Evolutionary conservation across 2,113 vertebrate genomes (phyloP).

Genomic region (Cyrtonyx montezumae): DNA sequence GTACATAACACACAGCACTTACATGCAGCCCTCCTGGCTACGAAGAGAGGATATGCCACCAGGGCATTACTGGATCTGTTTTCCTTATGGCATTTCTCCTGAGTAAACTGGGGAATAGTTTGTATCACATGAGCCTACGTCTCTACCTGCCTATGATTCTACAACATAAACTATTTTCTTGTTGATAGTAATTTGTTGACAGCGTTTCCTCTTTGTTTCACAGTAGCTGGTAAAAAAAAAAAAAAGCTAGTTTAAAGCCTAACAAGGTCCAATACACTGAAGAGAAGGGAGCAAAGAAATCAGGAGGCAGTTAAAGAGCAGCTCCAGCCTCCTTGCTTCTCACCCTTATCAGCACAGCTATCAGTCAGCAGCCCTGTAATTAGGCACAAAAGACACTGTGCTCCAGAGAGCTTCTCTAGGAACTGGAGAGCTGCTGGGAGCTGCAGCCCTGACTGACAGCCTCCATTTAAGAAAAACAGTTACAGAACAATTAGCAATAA

Average conservation of each 20-base stretch:
- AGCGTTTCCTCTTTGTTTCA: neutral
- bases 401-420: constrained; percentile 2
- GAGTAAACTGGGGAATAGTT: neutral
- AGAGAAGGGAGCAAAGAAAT: constrained; percentile 7
- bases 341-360: constrained; percentile 46
- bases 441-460: neutral
- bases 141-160: neutral
- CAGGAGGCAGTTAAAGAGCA: constrained; percentile 49
- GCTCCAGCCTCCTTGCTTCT: constrained; percentile 25
- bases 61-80: neutral
- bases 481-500: neutral
- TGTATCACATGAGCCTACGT: too few relatives aligned
- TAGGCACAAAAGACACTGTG: constrained; percentile 38
- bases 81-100: neutral
- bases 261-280: neutral
- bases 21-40: neutral
- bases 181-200: neutral
- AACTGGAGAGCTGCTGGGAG: neutral
- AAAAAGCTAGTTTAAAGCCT: constrained; percentile 16
- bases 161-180: neutral
- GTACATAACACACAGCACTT: too few relatives aligned
- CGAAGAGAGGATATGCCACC: neutral
- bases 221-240: neutral
- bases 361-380: constrained; percentile 43
- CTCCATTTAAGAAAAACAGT: neutral